Evolutionary conservation across 2,797 vertebrate genomes (phyloP), one percentile per base, ranked within the genome.

Genomic region (Propithecus perrieri): DNA sequence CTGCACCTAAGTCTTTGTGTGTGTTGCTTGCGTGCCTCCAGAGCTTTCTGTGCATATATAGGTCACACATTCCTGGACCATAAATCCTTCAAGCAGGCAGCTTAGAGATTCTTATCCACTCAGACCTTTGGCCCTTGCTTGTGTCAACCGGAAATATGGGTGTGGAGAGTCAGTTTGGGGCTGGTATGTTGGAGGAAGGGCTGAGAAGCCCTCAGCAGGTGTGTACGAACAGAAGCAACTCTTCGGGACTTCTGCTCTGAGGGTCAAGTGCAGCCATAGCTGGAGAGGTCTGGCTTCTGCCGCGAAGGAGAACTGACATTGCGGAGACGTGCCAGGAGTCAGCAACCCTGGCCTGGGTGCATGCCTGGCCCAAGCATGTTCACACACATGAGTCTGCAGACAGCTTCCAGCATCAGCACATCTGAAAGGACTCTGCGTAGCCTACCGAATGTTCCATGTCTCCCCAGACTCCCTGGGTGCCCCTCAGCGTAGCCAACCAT

Each of bases 61-160:
- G 89, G 86, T 63, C 95, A 95, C 59, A 89, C 20, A 61, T 96
- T 94, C 95, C 87, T 63, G n/a, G 43, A 55, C 81, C 38, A 13
- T 94, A 72, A 84, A 43, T 94, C 83, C 55, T 28, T 84, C 91
- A 74, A 57, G 80, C 79, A 89, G 61, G 86, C 75, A 94, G 43
- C 48, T 69, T 76, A 57, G 95, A 94, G 89, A 93, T 76, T 61
- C 71, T 89, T 85, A 95, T 55, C 85, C 69, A 61, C 79, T 91
- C 74, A 80, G 94, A 91, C 63, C 72, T 96, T 80, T 89, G 92
- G n/a, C 61, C 65, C 48, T 91, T 26, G 5, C 38, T 89, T 72
- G 22, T 61, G 53, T 94, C 59, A 80, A 53, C 9, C 0, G 5
- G 90, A 94, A 80, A 10, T 38, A 71, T 80, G 83, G 55, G 71